Evolutionary conservation across 2,888 invertebrate species (phyloP).

Genomic region (Aporophyla nigra): DNA sequence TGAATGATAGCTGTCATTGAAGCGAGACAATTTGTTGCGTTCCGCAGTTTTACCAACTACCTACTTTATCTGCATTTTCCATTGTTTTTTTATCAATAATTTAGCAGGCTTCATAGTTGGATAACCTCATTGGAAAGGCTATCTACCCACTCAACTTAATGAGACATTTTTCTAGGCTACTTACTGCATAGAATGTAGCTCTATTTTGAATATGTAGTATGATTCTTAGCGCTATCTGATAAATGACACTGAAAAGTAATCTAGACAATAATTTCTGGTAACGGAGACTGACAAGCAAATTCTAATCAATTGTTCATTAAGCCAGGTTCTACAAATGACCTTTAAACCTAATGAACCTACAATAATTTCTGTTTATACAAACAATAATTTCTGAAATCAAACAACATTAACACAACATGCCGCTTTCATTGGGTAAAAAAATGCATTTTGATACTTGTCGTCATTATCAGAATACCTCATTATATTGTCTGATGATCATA

Average conservation of each 20-base stretch:
- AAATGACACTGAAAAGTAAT: neutral
- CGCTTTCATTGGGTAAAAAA: neutral
- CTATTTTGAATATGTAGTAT: slow-evolving; percentile 9
- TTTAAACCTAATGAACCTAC: neutral
- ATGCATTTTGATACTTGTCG: neutral
- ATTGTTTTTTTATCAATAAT: slow-evolving; percentile 66
- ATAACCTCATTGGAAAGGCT: slow-evolving; percentile 62
- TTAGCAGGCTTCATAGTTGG: slow-evolving; percentile 61
- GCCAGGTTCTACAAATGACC: neutral
- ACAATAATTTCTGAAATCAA: neutral
- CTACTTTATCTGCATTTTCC: slow-evolving; percentile 61
- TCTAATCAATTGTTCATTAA: neutral
- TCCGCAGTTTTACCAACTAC: slow-evolving; percentile 72
- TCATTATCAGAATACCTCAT: neutral
- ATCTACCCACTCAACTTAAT: slow-evolving; percentile 50
- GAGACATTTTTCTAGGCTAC: slow-evolving; percentile 23
- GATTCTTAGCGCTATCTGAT: neutral
- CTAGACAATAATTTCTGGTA: neutral
- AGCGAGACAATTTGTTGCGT: slow-evolving; percentile 84
- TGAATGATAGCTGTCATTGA: slow-evolving; percentile 85
- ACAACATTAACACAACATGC: neutral
- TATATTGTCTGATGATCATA: neutral
- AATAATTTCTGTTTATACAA: neutral
- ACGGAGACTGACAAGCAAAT: neutral
- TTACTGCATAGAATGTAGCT: neutral